Evolutionary conservation across 2,113 vertebrate species (phyloP).

Genomic region (Carettochelys insculpta): DNA sequence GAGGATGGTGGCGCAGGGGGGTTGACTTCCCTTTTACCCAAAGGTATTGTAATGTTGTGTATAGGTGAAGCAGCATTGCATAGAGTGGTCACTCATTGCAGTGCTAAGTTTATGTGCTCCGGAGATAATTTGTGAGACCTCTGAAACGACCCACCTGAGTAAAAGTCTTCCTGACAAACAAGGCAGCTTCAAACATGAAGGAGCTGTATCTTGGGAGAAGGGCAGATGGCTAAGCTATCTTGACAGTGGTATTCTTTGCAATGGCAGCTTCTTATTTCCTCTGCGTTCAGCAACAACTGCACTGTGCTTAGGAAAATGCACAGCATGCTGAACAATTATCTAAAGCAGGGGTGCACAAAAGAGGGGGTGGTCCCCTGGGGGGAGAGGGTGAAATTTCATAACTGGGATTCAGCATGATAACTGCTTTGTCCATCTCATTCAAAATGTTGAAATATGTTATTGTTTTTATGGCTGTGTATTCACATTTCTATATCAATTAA

Average conservation of each 20-base stretch:
- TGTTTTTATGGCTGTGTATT: too few species aligned
- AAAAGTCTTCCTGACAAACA: neutral
- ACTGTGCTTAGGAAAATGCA: accelerated
- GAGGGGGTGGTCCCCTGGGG: too few species aligned
- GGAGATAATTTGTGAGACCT: neutral
- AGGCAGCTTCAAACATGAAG: neutral
- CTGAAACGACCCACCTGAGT: neutral
- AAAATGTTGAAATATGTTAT: too few species aligned
- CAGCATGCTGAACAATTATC: accelerated
- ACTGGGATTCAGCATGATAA: too few species aligned
- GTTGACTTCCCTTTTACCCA: neutral
- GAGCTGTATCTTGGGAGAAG: neutral
- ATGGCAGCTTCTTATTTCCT: neutral
- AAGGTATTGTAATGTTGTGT: neutral
- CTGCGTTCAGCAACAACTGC: accelerated
- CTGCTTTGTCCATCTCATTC: too few species aligned
- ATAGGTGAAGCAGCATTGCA: neutral
- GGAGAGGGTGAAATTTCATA: too few species aligned
- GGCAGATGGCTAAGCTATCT: neutral
- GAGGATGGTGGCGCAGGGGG: neutral
- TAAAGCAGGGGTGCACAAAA: too few species aligned
- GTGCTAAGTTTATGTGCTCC: neutral
- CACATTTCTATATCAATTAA: too few species aligned
- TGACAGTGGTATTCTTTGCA: neutral
- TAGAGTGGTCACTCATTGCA: neutral